Evolutionary conservation across 2,797 vertebrate genomes (phyloP), one percentile per base, ranked within the genome.

Genomic region (Mareca strepera): DNA sequence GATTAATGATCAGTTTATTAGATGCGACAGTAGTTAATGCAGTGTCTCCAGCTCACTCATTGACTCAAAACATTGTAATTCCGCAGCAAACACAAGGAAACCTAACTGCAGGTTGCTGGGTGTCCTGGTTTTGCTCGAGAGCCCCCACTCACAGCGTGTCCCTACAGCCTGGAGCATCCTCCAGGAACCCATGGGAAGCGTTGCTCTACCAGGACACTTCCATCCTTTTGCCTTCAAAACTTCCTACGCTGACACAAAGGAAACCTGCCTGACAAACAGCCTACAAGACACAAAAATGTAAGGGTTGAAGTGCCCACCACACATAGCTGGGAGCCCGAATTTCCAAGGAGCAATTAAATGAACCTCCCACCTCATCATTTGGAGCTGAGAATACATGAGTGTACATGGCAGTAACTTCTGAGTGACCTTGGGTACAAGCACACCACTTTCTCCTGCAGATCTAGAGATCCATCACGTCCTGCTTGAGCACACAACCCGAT

Each of bases 1-100:
- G 88, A 94, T 84, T 86, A 96, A 92, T 33, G 55, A 48, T 35
- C 43, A 23, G 28, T 26, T 88, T 84, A 86, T 74, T 44, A 70
- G 85, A 80, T 25, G 41, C 31, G 84, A 83, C 91, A 90, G 91
- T 12, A 94, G 80, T 39, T 82, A 79, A 80, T 22, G 37, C 1
- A 82, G 81, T 31, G 55, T 41, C 66, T 62, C 60, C 28, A 8
- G 0, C 53, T 76, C 50, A 62, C 0, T 1, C 17, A 13, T 48
- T 48, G 35, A n/a, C 87, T 78, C 31, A 9, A 50, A 75, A 46
- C 1, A 0, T 10, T 48, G 52, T 21, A 70, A 90, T 52, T 73
- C 66, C 20, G 14, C 66, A 37, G 39, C 15, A 80, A 89, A 80
- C 12, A 46, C 1, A 14, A 46, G 35, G 25, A 39, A 31, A 62